Percentiles rank a stretch among this genome's conserved stretches.
Conservation (phyloP, 2,888 invertebrate genomes). For the Brachylomia viminalis region DNA sequence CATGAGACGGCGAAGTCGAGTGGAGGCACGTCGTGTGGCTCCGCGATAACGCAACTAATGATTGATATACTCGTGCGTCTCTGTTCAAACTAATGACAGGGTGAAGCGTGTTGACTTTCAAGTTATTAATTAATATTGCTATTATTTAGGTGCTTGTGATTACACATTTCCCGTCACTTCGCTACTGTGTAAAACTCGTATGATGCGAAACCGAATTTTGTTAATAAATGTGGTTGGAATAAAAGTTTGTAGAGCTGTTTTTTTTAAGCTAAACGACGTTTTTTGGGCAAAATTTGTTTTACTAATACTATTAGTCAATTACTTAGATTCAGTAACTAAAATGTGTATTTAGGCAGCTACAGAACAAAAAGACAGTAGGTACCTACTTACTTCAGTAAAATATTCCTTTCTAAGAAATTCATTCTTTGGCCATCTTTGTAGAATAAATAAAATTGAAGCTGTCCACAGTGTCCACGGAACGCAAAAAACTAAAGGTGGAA, state of each 20-base stretch:
- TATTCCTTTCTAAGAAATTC: not conserved
- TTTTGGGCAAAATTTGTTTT: not conserved
- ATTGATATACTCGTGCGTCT: slow-evolving; percentile 89
- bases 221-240: slow-evolving; percentile 1
- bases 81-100: slow-evolving; percentile 88
- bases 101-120: slow-evolving; percentile 88
- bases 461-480: not conserved
- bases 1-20: slow-evolving; percentile 80
- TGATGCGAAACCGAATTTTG: slow-evolving; percentile 41
- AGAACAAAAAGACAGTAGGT: not conserved
- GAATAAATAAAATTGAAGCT: slow-evolving; percentile 10
- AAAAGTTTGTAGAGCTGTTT: not conserved
- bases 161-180: slow-evolving; percentile 72
- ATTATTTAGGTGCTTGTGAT: slow-evolving; percentile 83
- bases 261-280: not conserved
- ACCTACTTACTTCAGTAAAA: not conserved
- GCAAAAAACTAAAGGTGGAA: slow-evolving; percentile 28
- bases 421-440: not conserved
- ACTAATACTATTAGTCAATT: no score
- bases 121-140: slow-evolving; percentile 90
- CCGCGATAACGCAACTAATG: slow-evolving; percentile 87
- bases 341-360: not conserved
- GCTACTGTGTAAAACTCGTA: slow-evolving; percentile 40
- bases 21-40: slow-evolving; percentile 82
- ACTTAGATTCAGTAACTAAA: not conserved